phyloP scores from a whole-genome alignment of 2,888 invertebrate species.

The Amorpha juglandis region DNA sequence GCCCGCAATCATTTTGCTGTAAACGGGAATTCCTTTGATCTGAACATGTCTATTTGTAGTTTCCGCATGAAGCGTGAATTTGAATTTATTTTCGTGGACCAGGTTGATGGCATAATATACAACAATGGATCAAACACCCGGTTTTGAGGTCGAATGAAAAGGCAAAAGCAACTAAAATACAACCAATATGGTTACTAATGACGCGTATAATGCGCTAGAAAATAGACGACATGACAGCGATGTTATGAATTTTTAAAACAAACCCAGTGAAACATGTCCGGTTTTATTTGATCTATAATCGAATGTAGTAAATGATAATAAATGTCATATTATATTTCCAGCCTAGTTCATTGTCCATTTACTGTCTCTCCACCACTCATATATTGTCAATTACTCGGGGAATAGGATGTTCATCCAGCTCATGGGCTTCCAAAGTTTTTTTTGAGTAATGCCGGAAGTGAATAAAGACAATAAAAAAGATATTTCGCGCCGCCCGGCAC shows the following conservation, averaged over 20 bases:
- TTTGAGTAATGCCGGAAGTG: conserved; percentile 11
- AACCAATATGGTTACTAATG: background rate
- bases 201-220: background rate
- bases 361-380: background rate
- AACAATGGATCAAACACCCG: background rate
- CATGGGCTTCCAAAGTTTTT: background rate
- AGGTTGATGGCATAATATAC: background rate
- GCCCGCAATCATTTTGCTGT: background rate
- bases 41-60: background rate
- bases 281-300: background rate
- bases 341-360: background rate
- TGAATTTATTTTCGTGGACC: background rate
- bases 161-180: background rate
- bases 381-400: conserved; percentile 3
- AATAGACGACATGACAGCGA: background rate
- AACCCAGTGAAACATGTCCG: background rate
- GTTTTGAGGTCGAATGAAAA: background rate
- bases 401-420: background rate
- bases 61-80: background rate
- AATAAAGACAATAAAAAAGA: too few species aligned
- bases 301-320: background rate
- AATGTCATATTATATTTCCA: background rate
- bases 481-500: background rate
- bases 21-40: background rate
- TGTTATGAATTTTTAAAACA: conserved; percentile 9